Evolutionary conservation across 2,888 invertebrate species (phyloP), one percentile per base, ranked within the genome.

Genomic region (Orchesellides sinensis): DNA sequence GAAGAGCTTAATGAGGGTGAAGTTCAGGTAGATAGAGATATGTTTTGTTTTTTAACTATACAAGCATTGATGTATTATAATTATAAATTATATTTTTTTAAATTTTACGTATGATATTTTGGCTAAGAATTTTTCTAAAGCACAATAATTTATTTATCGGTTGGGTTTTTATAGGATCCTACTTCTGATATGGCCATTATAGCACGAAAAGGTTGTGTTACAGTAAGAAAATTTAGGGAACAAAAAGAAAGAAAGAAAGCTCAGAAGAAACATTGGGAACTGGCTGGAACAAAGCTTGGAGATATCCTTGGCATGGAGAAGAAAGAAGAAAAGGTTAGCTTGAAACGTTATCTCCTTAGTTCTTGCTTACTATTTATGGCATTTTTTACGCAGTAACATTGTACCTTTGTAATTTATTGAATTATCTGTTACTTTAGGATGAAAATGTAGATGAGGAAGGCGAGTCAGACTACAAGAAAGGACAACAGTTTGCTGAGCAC

Each of bases 221-320:
- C 97, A 3, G 99, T 99, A 0, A 93, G 96, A 84, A 94, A 94
- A 0, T 97, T 95, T 90, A 93, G 99, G 70, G 99, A 99, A 90
- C 97, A 98, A 90, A 98, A 98, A 89, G 99, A 99, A 90, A 92
- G 98, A n/a, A 93, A 94, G 74, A 97, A 96, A 90, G 98, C 98
- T 0, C 99, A 99, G 90, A 98, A 98, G 90, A 99, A 99, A 89
- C 98, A 99, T 90, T 99, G 99, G 99, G 98, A 99, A 90, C 90
- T 99, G 81, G 97, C 98, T 65, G 99, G 99, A 49, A 99, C 98
- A 1, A 96, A 95, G 88, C 92, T 98, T 82, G 97, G 97, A 89
- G 97, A 99, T 89, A 97, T 99, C 52, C 97, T 99, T 96, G 99
- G 99, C 0, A 94, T 99, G 0, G 91, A 92, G 86, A 92, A 93